Evolutionary conservation across 2,888 invertebrate species (phyloP), one percentile per base, ranked within the genome.

Genomic region (Teleogryllus oceanicus): DNA sequence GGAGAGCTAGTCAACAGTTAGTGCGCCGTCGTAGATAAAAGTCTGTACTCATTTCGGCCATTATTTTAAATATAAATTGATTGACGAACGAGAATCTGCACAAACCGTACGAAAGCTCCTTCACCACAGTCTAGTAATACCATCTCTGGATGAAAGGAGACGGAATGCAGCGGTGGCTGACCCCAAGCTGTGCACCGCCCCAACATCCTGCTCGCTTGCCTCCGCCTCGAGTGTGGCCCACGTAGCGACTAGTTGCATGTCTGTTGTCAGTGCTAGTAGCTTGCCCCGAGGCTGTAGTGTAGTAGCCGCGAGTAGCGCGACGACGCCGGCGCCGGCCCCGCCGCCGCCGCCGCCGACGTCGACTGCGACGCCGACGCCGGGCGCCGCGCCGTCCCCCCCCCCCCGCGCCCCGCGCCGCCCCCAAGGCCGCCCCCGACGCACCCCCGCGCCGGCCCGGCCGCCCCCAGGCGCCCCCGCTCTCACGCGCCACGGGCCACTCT

Each of bases 191-290:
- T 37, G 37, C 37, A 37, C 37, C 8, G 8, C 37, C 24, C 37
- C 37, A 37, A 8, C 37, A 37, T 5, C 37, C 8, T 8, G 37
- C 37, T 37, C 37, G 37, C 37, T 37, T 37, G 13, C 62, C 62
- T 62, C 62, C 62, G 13, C 62, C 62, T 62, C 62, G 62, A 18
- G 62, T 62, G 62, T 62, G 62, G 62, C n/a, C 62, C 62, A 4
- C 62, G 62, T 62, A 62, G 62, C 62, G 62, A 62, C 62, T 62
- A 62, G 62, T 62, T 62, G 62, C 62, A 62, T 62, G 62, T 62
- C 62, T 62, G 62, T 62, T 62, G 62, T 62, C 62, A 62, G 62
- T n/a, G 62, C 62, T 62, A 62, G 62, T 62, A 62, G 62, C 62
- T 62, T 62, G 62, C 62, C 62, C 62, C 62, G 62, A 62, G 62